Evolutionary conservation across 2,113 vertebrate genomes (phyloP), one percentile per base, ranked within the genome.

Genomic region (Tricholaema leucomelas): DNA sequence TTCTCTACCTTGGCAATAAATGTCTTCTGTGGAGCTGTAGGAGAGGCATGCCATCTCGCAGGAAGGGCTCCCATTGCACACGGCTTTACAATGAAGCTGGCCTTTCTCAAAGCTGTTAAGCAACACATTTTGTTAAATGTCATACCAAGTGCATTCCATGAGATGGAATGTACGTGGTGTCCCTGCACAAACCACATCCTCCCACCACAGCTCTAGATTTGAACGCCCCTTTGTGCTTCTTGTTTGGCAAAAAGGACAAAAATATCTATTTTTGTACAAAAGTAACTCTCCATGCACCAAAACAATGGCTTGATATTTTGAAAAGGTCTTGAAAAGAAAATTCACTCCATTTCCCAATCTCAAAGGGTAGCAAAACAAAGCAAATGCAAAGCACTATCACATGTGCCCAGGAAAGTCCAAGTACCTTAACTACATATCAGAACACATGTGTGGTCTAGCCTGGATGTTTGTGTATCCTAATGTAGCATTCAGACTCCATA

Each of bases 151-250:
- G 66, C 94, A 93, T 95, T 92, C 90, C 91, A 92, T 59, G 77
- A 88, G 95, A 96, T 82, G 94, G 96, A 98, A 97, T 95, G 93
- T 88, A 95, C 88, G 38, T 10, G 17, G 90, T 90, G 67, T 80
- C 89, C 79, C 69, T 8, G 30, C 92, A 95, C 88, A 94, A 97
- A 81, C 92, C 95, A 98, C 96, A 97, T 85, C 91, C 90, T 78
- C 95, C 96, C 96, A 98, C 97, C 96, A 96, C 96, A 84, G 85
- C 58, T 81, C 66, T 6, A 66, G 67, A 75, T 73, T 73, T 98
- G 91, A 98, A 98, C 94, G 85, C 89, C 36, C 81, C 98, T 98
- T 98, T 99, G 98, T 98, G 93, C n/a, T 95, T 77, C 58, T 66
- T 92, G 71, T 96, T 97, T 91, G 75, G 77, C 69, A 72, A 91